A percentile compares a stretch with the other conserved stretches of the same genome.
Conservation (phyloP, 2,113 vertebrate species). For the Thymallus thymallus region DNA sequence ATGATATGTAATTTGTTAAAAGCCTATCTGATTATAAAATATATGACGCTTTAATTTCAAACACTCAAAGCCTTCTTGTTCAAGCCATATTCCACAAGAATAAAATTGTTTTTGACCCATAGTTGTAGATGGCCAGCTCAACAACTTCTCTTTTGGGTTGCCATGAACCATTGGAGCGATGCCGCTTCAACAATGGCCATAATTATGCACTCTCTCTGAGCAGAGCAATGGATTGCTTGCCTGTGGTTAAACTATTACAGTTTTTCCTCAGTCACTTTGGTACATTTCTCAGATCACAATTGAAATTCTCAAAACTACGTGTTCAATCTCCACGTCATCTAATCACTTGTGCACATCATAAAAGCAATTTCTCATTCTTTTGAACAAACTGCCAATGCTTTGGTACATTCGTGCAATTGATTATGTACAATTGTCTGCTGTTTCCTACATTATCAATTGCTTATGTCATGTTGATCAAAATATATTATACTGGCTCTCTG, state of each 20-base stretch:
- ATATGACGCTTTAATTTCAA: neutral
- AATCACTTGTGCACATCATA: no score
- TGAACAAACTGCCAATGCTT: no score
- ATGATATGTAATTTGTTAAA: neutral
- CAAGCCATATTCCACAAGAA: neutral
- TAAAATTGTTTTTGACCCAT: neutral
- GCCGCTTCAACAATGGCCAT: constrained; percentile 20
- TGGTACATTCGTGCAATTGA: no score
- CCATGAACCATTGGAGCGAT: constrained; percentile 21
- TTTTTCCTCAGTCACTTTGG: no score
- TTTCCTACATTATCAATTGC: no score
- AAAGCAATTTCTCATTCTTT: no score
- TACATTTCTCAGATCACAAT: no score
- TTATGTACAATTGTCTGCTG: no score
- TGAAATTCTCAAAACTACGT: no score
- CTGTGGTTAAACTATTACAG: constrained; percentile 10
- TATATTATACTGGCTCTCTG: no score
- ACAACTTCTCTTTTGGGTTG: constrained; percentile 5
- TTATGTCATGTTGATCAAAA: no score
- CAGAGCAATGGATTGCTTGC: constrained; percentile 7
- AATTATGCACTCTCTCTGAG: constrained; percentile 22
- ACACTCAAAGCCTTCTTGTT: neutral
- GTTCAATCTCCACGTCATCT: no score
- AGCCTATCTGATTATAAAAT: neutral
- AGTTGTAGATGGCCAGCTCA: constrained; percentile 6